A percentile compares a stretch with the other conserved stretches of the same genome.
phyloP scores from a whole-genome alignment of 2,888 invertebrate genomes.

The Fissipunctia ypsillon region DNA sequence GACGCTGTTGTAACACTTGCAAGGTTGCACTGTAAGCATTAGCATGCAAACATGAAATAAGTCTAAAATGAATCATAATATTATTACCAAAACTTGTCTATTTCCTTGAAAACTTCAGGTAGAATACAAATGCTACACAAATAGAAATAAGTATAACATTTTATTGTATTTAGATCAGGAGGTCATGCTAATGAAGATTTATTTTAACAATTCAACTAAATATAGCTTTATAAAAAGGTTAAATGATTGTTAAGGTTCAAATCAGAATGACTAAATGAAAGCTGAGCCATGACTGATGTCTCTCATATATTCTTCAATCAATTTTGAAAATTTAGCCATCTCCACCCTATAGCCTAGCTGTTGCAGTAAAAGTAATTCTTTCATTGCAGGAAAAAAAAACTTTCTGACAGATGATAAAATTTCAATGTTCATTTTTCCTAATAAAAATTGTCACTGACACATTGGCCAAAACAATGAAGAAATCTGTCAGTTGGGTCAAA shows the following conservation, averaged over 20 bases:
- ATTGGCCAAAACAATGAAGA: background rate
- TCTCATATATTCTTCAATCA: background rate
- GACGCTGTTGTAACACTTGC: conserved; percentile 32
- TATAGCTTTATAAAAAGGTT: background rate
- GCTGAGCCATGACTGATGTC: background rate
- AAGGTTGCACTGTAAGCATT: conserved; percentile 52
- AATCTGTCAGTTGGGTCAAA: background rate
- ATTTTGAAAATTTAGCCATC: background rate
- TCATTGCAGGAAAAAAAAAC: background rate
- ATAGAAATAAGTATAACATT: background rate
- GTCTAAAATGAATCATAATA: conserved; percentile 23
- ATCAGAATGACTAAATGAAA: no score
- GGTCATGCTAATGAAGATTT: background rate
- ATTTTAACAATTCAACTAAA: background rate
- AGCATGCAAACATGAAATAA: conserved; percentile 31
- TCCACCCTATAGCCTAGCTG: background rate
- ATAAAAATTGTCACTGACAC: background rate
- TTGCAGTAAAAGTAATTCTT: background rate
- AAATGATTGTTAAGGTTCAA: background rate
- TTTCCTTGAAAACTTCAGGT: conserved; percentile 10
- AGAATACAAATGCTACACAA: background rate
- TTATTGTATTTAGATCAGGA: background rate
- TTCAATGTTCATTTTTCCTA: background rate
- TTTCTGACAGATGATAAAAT: background rate
- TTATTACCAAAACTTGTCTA: background rate